A percentile compares a stretch with the other conserved stretches of the same genome.
Conservation (phyloP, 2,113 vertebrate genomes). For the Larimichthys polyactis region DNA sequence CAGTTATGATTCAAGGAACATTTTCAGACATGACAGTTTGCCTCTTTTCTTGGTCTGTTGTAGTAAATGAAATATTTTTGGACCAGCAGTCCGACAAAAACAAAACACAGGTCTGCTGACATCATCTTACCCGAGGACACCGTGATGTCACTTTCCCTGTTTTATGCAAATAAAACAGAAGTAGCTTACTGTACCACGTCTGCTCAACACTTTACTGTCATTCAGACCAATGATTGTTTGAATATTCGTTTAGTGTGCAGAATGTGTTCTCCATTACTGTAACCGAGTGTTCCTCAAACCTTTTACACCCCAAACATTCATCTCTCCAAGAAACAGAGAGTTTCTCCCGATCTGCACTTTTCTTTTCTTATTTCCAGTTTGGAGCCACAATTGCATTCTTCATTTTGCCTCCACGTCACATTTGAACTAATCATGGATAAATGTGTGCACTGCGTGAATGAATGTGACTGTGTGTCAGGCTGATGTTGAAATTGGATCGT, state of each 20-base stretch:
- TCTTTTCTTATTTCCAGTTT: too few species aligned
- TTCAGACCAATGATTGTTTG: not conserved
- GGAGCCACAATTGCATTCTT: too few species aligned
- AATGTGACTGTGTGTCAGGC: too few species aligned
- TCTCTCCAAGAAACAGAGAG: too few species aligned
- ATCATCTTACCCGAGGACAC: not conserved
- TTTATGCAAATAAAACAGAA: not conserved
- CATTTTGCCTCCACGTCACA: too few species aligned
- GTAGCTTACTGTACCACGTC: not conserved
- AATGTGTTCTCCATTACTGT: not conserved
- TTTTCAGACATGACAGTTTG: not conserved
- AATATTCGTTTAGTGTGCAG: not conserved
- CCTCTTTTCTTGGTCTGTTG: not conserved
- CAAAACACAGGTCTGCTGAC: not conserved
- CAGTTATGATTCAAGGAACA: not conserved
- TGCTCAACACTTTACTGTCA: not conserved
- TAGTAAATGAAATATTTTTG: not conserved
- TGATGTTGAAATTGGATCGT: too few species aligned
- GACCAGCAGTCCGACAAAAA: not conserved
- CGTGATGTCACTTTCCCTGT: not conserved
- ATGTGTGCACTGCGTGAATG: too few species aligned
- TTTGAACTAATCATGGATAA: too few species aligned
- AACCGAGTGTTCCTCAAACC: too few species aligned
- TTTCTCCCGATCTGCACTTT: too few species aligned
- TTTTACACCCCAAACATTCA: too few species aligned